Base-by-base conservation (phyloP, 2,888 invertebrate genomes). In the Dynastes hyllus region DNA sequence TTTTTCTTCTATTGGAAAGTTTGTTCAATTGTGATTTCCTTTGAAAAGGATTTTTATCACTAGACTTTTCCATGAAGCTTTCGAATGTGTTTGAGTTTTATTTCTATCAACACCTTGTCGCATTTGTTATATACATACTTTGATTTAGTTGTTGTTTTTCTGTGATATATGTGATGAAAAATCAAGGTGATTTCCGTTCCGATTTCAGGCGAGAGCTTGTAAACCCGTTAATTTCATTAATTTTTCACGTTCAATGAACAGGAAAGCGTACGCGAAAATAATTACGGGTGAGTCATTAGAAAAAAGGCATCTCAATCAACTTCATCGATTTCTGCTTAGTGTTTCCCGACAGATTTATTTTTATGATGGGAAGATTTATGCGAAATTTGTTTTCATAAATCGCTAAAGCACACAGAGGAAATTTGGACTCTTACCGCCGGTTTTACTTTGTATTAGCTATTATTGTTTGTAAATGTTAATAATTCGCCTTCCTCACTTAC, bases 231-330 rank as follows among this genome's bases (percentile, higher is more conserved):
- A 45, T 45, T 16, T 3, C 2, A n/a, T 55, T 55, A 9, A 55
- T 55, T 55, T 55, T 55, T 55, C 55, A 55, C 45, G 45, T 45
- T 45, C 45, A 45, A 45, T 45, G 45, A 45, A 22, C 22, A 55
- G 55, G 6, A 55, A 55, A 16, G 6, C n/a, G 1, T 55, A 55
- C 22, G 22, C 22, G 8, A 55, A 55, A 55, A 22, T 22, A n/a
- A 40, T 40, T 40, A 66, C 37, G 16, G 6, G 37, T 69, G 69
- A 69, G 4, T 69, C 69, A 69, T 50, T 45, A 69, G 27, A 9
- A 69, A 69, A 69, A 69, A 69, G 8, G 50, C 29, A 22, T 22
- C 69, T 69, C 37, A 69, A 69, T 69, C 69, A 69, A 69, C 69
- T 22, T 50, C 50, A 37, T 50, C 69, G 69, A 50, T 69, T 50